Base-by-base conservation (phyloP, 1,140 invertebrate genomes). In the Calephelis virginiensis region DNA sequence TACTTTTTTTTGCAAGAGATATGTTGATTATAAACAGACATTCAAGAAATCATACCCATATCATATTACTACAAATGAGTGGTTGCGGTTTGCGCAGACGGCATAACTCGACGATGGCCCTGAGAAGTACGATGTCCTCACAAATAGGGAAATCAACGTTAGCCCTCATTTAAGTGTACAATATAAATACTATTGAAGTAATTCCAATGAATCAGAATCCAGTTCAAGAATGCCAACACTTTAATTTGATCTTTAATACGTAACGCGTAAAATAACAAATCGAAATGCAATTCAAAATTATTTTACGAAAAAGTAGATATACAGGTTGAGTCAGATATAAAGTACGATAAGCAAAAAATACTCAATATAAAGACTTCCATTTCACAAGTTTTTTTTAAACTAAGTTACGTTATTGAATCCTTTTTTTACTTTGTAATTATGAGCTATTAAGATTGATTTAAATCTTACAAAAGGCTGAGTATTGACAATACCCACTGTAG, bases 91-190 rank as follows among this genome's bases (percentile, higher is more conserved):
- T 50, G 17, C 40, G 61, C 61, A 63, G 43, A 61, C 48, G 37
- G 70, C 49, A 77, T 75, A 77, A 73, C 75, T 75, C 71, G 70
- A 47, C 60, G 46, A 67, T 63, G 75, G 71, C 79, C 82, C 64
- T 81, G 79, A 67, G 61, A 63, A 73, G 80, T 70, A 62, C 80
- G 66, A 74, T 75, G 83, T 77, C 76, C 81, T 74, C 71, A 67
- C 74, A 78, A 80, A 77, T 76, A 75, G 76, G 76, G 69, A 73
- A 71, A 78, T 78, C 75, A 78, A 81, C 77, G 80, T 78, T 83
- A 83, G 72, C 66, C 67, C 72, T 66, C 68, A 68, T 76, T 64
- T 56, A 64, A 43, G 53, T 48, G 43, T 66, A 50, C 17, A 47
- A 53, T 38, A 64, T 59, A 63, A 49, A 49, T 50, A 49, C 47